These are phyloP conservation scores for Dynastes tityus DNA, from an alignment of 2,888 invertebrate genomes.

Conservation along the genomic window DNA sequence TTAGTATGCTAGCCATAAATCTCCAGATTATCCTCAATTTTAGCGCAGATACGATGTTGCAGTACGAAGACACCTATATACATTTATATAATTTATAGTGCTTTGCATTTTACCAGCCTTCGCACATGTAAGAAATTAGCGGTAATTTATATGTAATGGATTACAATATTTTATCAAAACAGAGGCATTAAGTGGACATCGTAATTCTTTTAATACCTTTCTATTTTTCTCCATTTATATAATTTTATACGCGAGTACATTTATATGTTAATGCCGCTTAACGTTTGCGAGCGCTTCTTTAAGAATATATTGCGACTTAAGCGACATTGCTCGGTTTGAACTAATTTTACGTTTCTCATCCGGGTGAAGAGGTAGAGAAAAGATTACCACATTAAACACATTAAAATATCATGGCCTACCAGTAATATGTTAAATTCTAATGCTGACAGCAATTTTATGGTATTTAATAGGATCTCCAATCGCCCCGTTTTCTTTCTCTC, in stretches of 20 bases:
- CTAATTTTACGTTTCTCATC: constrained; percentile 36
- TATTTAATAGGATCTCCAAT: constrained; percentile 41
- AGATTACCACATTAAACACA: constrained; percentile 15
- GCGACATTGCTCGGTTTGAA: constrained; percentile 32
- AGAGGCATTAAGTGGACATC: constrained; percentile 24
- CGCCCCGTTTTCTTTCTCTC: constrained; percentile 11
- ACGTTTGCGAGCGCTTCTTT: constrained; percentile 16
- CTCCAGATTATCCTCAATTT: constrained; percentile 33
- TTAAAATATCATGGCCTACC: constrained; percentile 42
- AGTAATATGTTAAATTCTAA: constrained; percentile 40
- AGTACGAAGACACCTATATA: constrained; percentile 31
- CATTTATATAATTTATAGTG: too few relatives aligned
- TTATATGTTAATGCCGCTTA: constrained; percentile 41
- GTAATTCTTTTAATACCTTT: constrained; percentile 47
- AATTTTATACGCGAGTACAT: constrained; percentile 40
- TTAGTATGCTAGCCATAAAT: constrained; percentile 34
- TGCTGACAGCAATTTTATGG: constrained; percentile 34
- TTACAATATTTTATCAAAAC: constrained; percentile 34
- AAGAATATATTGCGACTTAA: constrained; percentile 26
- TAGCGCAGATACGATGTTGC: constrained; percentile 24
- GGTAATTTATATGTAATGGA: constrained; percentile 42
- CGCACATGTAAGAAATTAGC: constrained; percentile 25
- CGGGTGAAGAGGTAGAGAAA: constrained; percentile 32
- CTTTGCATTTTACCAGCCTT: constrained; percentile 41
- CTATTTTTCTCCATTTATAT: constrained; percentile 42